These are phyloP conservation scores for Brachionus calyciflorus DNA, from an alignment of 1,140 invertebrate genomes.

Conservation along the genomic window DNA sequence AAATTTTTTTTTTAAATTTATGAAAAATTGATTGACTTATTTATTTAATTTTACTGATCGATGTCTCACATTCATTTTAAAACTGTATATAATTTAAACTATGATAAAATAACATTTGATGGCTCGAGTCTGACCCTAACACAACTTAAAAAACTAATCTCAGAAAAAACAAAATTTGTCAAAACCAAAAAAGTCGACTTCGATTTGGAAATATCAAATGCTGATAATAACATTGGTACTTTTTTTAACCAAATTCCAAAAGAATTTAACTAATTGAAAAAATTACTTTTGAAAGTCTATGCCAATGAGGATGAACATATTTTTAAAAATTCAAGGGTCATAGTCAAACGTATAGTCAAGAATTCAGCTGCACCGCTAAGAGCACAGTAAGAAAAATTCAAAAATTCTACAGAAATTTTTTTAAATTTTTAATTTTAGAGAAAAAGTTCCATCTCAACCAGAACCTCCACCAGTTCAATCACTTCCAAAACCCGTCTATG, in stretches of 20 bases:
- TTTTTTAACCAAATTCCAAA: not conserved
- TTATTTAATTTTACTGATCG: not conserved
- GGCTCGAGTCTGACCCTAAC: conserved; percentile 13
- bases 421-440: not conserved
- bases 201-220: conserved; percentile 36
- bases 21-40: not conserved
- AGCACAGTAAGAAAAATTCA: not conserved
- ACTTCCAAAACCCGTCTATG: conserved; percentile 6
- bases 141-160: conserved; percentile 30
- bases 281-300: not conserved
- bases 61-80: conserved; percentile 46
- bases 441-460: not conserved
- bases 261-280: not conserved
- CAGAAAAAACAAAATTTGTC: conserved; percentile 34
- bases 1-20: not conserved
- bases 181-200: conserved; percentile 35
- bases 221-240: conserved; percentile 5
- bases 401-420: not conserved
- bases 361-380: conserved; percentile 6
- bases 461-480: not conserved
- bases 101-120: conserved; percentile 45
- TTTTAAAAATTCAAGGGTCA: conserved; percentile 18
- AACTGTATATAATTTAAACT: conserved; percentile 42
- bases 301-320: not conserved
- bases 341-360: conserved; percentile 36